Conservation (phyloP, 1,140 invertebrate genomes). For the Pantala flavescens region DNA sequence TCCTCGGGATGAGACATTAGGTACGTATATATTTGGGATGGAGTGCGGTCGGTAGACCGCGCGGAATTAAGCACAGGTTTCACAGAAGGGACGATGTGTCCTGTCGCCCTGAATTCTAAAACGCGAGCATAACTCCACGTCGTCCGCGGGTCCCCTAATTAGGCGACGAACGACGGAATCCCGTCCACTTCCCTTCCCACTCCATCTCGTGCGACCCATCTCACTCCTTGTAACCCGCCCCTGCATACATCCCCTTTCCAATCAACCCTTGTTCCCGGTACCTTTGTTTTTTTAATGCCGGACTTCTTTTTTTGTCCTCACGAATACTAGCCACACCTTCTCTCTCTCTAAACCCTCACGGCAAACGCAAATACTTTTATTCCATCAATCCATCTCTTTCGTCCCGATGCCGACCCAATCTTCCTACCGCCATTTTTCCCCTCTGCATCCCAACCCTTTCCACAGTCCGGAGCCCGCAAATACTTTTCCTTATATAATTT, state of each 20-base stretch:
- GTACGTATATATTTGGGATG: background rate
- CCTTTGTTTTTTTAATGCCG: too few relatives aligned
- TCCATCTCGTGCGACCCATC: background rate
- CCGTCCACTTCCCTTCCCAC: background rate
- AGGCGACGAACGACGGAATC: background rate
- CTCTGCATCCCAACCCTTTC: background rate
- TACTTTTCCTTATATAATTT: too few relatives aligned
- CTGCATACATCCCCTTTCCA: too few relatives aligned
- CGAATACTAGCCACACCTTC: background rate
- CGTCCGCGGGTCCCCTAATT: background rate
- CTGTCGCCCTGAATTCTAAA: background rate
- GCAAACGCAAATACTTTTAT: too few relatives aligned
- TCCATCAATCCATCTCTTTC: background rate
- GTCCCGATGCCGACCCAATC: background rate
- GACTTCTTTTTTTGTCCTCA: too few relatives aligned
- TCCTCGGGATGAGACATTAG: background rate
- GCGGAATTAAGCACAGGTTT: background rate
- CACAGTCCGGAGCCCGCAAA: background rate
- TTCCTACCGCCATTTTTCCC: background rate
- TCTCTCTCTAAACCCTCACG: background rate
- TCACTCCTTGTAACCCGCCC: too few relatives aligned
- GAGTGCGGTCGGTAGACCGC: background rate
- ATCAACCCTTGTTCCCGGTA: too few relatives aligned
- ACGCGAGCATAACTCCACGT: slow-evolving; percentile 7
- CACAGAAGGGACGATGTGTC: background rate